These are phyloP conservation scores for Carcina quercana DNA, from an alignment of 2,888 invertebrate genomes.

Conservation along the genomic window DNA sequence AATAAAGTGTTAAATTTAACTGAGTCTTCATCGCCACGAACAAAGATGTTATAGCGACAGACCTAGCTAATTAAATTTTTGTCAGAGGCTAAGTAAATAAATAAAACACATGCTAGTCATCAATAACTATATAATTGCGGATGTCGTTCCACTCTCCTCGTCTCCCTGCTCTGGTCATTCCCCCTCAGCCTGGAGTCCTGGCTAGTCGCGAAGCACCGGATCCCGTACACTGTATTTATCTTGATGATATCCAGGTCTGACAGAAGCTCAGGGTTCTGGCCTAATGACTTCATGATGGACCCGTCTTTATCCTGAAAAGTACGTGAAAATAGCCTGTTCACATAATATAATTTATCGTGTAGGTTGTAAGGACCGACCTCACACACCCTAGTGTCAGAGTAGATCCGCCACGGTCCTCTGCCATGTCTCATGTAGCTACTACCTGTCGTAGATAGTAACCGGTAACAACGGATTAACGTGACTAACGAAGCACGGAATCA, in stretches of 20 bases:
- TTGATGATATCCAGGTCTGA: constrained; percentile 50
- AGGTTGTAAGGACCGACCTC: too few species aligned
- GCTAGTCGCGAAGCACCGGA: constrained; percentile 36
- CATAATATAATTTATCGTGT: too few species aligned
- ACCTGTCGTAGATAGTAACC: too few species aligned
- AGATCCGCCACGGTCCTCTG: too few species aligned
- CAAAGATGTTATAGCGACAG: background rate
- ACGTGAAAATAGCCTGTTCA: too few species aligned
- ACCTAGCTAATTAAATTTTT: background rate
- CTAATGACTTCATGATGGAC: constrained; percentile 41
- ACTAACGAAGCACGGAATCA: too few species aligned
- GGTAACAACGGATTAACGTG: too few species aligned
- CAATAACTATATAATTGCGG: background rate
- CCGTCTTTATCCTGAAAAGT: constrained; percentile 62
- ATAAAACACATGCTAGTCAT: background rate
- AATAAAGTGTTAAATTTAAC: too few species aligned
- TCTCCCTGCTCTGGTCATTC: background rate
- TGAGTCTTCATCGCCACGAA: too few species aligned
- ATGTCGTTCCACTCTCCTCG: background rate
- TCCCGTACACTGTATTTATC: constrained; percentile 56
- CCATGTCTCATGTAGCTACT: too few species aligned
- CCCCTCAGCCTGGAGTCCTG: background rate
- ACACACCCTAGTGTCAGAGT: too few species aligned
- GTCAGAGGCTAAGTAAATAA: background rate
- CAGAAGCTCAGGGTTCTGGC: constrained; percentile 40